These are phyloP conservation scores for Marcusenius ussheri DNA, from an alignment of 2,113 vertebrate genomes.

Conservation along the genomic window DNA sequence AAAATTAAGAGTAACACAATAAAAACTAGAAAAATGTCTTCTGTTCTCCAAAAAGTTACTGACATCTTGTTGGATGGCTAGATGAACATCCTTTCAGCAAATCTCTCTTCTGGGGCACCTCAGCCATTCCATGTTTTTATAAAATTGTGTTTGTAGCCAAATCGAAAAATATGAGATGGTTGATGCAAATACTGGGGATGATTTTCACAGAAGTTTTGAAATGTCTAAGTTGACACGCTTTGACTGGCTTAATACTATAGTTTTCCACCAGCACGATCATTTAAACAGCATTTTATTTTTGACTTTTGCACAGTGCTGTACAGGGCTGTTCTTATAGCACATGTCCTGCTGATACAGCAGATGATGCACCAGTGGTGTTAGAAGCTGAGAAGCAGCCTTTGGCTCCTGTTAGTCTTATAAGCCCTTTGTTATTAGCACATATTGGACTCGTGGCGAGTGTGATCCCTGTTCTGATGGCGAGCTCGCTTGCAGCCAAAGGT, in stretches of 20 bases:
- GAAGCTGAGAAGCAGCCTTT: neutral
- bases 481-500: constrained; percentile 74
- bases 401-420: neutral
- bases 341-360: neutral
- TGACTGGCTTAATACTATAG: neutral
- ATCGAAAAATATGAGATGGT: neutral
- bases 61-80: neutral
- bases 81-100: neutral
- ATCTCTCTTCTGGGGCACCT: neutral
- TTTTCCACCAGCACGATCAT: neutral
- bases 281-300: neutral
- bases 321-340: neutral
- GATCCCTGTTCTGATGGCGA: neutral
- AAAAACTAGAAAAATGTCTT: neutral
- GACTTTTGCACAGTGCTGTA: neutral
- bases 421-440: neutral
- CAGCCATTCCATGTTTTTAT: neutral
- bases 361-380: neutral
- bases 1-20: neutral
- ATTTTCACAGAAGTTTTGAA: neutral
- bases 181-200: neutral
- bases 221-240: neutral
- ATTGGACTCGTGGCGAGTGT: neutral
- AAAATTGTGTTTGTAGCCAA: neutral
- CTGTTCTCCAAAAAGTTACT: neutral